A percentile compares a stretch with the other conserved stretches of the same genome.
These are phyloP conservation scores for Branchipolynoe longqiensis DNA, from an alignment of 2,888 invertebrate genomes.

Conservation along the genomic window DNA sequence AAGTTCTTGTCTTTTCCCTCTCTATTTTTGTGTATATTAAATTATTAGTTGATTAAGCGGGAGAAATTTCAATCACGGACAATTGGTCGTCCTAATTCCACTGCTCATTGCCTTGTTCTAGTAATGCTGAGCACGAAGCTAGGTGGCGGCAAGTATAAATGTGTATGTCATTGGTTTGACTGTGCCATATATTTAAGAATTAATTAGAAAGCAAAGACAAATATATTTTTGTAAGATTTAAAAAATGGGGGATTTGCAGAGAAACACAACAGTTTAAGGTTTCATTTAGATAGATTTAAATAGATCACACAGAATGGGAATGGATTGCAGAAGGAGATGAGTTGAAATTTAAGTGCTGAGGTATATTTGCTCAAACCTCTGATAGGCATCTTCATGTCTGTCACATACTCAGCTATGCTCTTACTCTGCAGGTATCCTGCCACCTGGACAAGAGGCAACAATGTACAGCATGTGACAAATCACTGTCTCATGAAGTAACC, in stretches of 20 bases:
- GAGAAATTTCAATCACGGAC: no score
- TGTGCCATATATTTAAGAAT: not conserved
- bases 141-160: no score
- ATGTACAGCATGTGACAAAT: not conserved
- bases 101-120: no score
- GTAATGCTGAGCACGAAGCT: no score
- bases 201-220: not conserved
- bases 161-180: not conserved
- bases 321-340: not conserved
- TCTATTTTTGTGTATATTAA: no score
- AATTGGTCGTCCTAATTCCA: no score
- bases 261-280: not conserved
- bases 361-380: conserved; percentile 5
- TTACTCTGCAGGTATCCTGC: conserved; percentile 15
- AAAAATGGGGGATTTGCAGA: not conserved
- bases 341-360: not conserved
- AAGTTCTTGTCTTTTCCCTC: no score
- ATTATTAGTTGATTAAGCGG: no score
- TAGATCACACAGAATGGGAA: not conserved
- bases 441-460: conserved; percentile 4
- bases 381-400: conserved; percentile 5
- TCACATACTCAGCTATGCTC: conserved; percentile 27
- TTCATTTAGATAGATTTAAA: not conserved
- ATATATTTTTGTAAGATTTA: not conserved
- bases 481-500: no score